Conservation (phyloP, 2,888 invertebrate species). For the Drosophila trichaetosa region DNA sequence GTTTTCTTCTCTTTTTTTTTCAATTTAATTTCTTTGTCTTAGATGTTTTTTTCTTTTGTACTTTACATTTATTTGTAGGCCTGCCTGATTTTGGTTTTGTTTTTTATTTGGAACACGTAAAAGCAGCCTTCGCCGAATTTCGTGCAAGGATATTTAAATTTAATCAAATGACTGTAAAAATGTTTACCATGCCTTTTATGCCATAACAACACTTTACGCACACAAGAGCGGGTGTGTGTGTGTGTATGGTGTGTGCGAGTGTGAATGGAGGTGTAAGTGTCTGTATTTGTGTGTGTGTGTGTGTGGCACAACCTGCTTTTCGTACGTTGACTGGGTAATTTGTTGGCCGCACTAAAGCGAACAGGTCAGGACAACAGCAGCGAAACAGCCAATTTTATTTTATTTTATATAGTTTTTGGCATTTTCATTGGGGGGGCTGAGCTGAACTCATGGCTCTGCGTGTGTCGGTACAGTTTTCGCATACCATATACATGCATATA, state of each 20-base stretch:
- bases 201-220: slow-evolving; percentile 50
- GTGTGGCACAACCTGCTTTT: slow-evolving; percentile 69
- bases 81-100: slow-evolving; percentile 28
- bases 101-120: slow-evolving; percentile 15
- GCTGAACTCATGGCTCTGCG: slow-evolving; percentile 49
- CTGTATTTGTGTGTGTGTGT: slow-evolving; percentile 33
- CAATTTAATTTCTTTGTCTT: not conserved
- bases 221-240: slow-evolving; percentile 20
- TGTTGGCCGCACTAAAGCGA: slow-evolving; percentile 59
- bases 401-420: slow-evolving; percentile 77
- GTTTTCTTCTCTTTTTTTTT: not conserved
- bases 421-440: slow-evolving; percentile 50
- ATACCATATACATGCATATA: slow-evolving; percentile 13
- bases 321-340: slow-evolving; percentile 72
- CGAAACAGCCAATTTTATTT: slow-evolving; percentile 65
- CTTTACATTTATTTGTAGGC: slow-evolving; percentile 21
- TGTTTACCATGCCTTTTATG: slow-evolving; percentile 67
- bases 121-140: slow-evolving; percentile 63
- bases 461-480: slow-evolving; percentile 72
- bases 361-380: slow-evolving; percentile 51
- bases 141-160: slow-evolving; percentile 77
- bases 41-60: not conserved
- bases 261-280: slow-evolving; percentile 31
- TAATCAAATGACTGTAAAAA: slow-evolving; percentile 79
- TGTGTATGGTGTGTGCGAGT: slow-evolving; percentile 26